A percentile compares a stretch with the other conserved stretches of the same genome.
phyloP scores from a whole-genome alignment of 2,888 invertebrate genomes.

The Tipula helvola region DNA sequence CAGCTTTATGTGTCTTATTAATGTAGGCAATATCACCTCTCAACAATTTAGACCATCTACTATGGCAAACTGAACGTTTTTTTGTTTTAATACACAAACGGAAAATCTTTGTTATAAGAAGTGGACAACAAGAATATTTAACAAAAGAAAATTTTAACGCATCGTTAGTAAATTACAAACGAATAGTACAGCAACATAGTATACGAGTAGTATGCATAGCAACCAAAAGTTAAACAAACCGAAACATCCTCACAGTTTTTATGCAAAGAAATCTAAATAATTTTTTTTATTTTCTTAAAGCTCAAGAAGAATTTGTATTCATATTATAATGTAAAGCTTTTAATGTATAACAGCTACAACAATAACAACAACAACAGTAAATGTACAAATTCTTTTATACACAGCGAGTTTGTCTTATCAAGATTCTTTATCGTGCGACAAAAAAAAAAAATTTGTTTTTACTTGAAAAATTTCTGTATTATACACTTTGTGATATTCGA shows the following conservation, averaged over 20 bases:
- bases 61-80: no score
- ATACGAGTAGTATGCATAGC: neutral
- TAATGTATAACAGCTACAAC: neutral
- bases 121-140: no score
- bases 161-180: neutral
- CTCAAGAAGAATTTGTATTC: neutral
- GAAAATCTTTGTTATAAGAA: no score
- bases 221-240: neutral
- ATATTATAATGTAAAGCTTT: neutral
- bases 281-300: neutral
- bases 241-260: neutral
- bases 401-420: neutral
- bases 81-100: no score
- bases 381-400: neutral
- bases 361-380: neutral
- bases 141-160: neutral
- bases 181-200: neutral
- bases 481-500: neutral
- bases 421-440: neutral
- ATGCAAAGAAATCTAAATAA: neutral
- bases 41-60: no score
- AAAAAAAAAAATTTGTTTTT: neutral
- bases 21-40: no score
- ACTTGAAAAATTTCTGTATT: neutral
- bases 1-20: no score